Evolutionary conservation across 2,113 vertebrate genomes (phyloP).

Genomic region (Myrmecophaga tridactyla): DNA sequence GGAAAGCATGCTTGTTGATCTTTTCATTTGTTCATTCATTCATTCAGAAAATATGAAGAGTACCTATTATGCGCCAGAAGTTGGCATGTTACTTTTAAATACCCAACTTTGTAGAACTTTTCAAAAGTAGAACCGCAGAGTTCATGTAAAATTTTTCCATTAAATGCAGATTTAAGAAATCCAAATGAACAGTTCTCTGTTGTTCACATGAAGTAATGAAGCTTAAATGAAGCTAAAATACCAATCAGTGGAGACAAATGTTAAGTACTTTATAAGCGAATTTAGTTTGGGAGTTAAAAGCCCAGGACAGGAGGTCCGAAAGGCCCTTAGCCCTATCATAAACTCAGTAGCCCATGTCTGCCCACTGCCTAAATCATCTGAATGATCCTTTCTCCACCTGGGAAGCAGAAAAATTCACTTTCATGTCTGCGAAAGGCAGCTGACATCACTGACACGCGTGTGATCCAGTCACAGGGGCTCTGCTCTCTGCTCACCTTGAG

Average conservation of each 20-base stretch:
- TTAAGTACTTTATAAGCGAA: not conserved
- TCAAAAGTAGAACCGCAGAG: constrained; percentile 7
- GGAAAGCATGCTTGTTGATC: not conserved
- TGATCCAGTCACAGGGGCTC: not conserved
- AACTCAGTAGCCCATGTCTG: not conserved
- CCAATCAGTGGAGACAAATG: not conserved
- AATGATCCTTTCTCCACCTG: not conserved
- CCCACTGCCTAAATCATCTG: not conserved
- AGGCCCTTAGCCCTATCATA: not conserved
- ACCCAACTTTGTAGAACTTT: constrained; percentile 17
- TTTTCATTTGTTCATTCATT: not conserved
- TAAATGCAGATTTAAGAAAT: constrained; percentile 24
- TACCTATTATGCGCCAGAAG: not conserved
- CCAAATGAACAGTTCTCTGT: not conserved
- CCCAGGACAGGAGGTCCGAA: not conserved
- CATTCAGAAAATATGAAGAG: not conserved
- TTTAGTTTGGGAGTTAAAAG: not conserved
- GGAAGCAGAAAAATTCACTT: not conserved
- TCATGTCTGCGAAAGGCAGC: not conserved
- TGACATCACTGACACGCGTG: not conserved
- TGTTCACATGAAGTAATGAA: not conserved
- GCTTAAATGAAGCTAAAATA: not conserved
- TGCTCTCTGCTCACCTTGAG: not conserved
- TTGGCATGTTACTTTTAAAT: not conserved
- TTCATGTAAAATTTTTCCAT: not conserved